Evolutionary conservation across 2,113 vertebrate species (phyloP).

Genomic region (Spermophilus dauricus): DNA sequence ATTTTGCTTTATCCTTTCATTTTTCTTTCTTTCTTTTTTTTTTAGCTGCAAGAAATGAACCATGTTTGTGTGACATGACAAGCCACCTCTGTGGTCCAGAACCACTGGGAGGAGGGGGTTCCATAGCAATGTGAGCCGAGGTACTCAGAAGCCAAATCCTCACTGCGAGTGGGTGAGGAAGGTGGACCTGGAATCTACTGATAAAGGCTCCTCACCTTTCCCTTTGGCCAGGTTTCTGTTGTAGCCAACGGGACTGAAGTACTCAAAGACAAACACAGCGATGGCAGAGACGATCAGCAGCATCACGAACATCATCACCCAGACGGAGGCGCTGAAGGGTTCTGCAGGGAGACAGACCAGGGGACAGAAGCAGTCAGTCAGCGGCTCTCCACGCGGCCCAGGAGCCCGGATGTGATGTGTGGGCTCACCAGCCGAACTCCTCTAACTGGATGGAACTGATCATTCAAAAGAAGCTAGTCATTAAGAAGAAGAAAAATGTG

Average conservation of each 20-base stretch:
- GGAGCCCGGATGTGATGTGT: not conserved
- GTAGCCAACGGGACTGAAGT: conserved; percentile 98
- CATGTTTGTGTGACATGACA: not conserved
- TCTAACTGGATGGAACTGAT: not conserved
- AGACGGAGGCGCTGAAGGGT: conserved; percentile 99
- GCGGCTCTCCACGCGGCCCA: not conserved
- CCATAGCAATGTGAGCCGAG: not conserved
- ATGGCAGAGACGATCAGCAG: conserved; percentile 98
- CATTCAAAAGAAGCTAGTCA: not conserved
- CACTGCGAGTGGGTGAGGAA: not conserved
- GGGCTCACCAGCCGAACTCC: not conserved
- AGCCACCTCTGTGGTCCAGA: not conserved
- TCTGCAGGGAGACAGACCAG: conserved; percentile 89
- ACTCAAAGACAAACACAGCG: conserved; percentile 99
- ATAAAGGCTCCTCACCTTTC: conserved; percentile 91
- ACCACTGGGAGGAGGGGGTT: not conserved
- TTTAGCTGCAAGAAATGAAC: not conserved
- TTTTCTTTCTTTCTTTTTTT: not conserved
- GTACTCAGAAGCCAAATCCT: not conserved
- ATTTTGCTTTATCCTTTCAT: not conserved
- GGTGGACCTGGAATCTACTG: rapidly evolving
- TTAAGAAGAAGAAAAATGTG: not conserved
- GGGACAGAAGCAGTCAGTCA: conserved; percentile 69
- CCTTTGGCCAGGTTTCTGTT: conserved; percentile 98
- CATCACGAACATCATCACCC: conserved; percentile 99